Evolutionary conservation across 2,888 invertebrate genomes (phyloP).

Genomic region (Augiades crinisus): DNA sequence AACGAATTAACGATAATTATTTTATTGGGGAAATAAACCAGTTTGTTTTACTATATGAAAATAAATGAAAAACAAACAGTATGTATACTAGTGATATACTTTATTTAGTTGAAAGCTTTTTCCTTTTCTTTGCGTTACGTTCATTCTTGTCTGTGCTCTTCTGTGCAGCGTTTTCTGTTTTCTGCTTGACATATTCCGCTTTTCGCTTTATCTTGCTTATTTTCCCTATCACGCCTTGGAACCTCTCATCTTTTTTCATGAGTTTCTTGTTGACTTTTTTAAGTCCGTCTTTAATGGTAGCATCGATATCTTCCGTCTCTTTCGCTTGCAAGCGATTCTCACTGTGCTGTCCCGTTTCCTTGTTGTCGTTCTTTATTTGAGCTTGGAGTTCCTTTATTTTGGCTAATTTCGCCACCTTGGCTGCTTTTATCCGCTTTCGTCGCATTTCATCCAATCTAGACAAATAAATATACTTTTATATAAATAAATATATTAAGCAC

Average conservation of each 20-base stretch:
- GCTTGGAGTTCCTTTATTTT: slow-evolving; percentile 63
- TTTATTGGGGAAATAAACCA: too few species aligned
- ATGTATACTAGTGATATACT: too few species aligned
- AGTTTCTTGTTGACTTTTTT: slow-evolving; percentile 66
- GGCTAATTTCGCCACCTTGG: slow-evolving; percentile 65
- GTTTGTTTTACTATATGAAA: too few species aligned
- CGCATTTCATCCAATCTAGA: slow-evolving; percentile 71
- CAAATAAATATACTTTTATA: slow-evolving; percentile 1
- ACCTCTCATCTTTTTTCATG: slow-evolving; percentile 73
- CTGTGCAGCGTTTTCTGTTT: slow-evolving; percentile 10
- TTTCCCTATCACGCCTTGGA: slow-evolving; percentile 72
- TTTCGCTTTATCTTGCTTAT: slow-evolving; percentile 68
- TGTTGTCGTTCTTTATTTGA: slow-evolving; percentile 43
- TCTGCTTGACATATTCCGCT: slow-evolving; percentile 52
- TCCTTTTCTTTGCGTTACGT: slow-evolving; percentile 40
- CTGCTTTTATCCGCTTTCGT: slow-evolving; percentile 62
- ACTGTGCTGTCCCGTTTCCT: slow-evolving; percentile 34
- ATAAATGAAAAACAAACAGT: too few species aligned
- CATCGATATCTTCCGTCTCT: slow-evolving; percentile 51
- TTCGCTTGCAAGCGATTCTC: slow-evolving; percentile 41
- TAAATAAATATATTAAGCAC: slow-evolving; percentile 12
- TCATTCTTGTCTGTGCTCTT: slow-evolving; percentile 31
- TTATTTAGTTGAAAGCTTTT: slow-evolving; percentile 22
- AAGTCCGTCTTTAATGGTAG: slow-evolving; percentile 55
- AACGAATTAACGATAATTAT: too few species aligned